Conservation (phyloP, 2,888 invertebrate species). For the Plagodis dolabraria region DNA sequence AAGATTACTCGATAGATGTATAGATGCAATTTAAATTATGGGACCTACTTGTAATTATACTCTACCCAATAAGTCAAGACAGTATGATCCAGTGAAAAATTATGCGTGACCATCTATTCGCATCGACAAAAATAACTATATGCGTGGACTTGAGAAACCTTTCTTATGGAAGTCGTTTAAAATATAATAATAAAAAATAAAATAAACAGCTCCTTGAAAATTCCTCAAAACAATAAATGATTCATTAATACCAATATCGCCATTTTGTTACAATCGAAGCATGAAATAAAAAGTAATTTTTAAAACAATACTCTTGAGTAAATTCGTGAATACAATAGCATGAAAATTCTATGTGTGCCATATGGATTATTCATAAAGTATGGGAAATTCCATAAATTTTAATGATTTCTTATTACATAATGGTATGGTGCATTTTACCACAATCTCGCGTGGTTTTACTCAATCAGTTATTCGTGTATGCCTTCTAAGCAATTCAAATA, state of each 20-base stretch:
- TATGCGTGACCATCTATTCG: no score
- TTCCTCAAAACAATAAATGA: background rate
- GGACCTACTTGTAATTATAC: no score
- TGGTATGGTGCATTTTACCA: slow-evolving; percentile 7
- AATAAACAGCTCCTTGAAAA: no score
- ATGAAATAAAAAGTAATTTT: slow-evolving; percentile 12
- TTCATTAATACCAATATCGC: slow-evolving; percentile 12
- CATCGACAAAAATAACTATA: no score
- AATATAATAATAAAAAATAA: no score
- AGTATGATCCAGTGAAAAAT: no score
- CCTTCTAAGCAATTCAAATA: slow-evolving; percentile 35
- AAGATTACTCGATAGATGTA: no score
- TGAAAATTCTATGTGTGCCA: slow-evolving; percentile 10
- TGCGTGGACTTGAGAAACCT: no score
- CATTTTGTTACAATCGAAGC: slow-evolving; percentile 11
- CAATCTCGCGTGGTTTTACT: slow-evolving; percentile 7
- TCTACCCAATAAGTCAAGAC: no score
- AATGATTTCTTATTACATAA: slow-evolving; percentile 26
- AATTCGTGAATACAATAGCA: slow-evolving; percentile 12
- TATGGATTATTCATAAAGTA: slow-evolving; percentile 25
- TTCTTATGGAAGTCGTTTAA: no score
- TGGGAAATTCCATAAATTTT: slow-evolving; percentile 35
- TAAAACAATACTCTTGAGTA: slow-evolving; percentile 9
- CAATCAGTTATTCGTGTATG: slow-evolving; percentile 23
- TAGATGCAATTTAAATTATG: no score